Evolutionary conservation across 2,797 vertebrate species (phyloP).

Genomic region (Acrossocheilus fasciatus): DNA sequence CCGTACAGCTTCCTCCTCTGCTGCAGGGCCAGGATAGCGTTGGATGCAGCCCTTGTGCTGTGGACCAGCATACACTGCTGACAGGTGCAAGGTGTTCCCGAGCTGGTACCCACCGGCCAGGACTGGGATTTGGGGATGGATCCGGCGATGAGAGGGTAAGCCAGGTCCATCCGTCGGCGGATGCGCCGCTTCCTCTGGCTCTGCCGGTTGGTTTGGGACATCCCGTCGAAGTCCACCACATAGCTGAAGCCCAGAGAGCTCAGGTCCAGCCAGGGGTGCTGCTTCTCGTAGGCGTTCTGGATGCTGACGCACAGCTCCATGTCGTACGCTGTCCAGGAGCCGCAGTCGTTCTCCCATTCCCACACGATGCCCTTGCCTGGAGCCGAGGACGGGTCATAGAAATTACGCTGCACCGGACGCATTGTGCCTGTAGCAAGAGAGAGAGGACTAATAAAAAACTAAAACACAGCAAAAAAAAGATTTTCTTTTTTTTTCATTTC

Average conservation of each 20-base stretch:
- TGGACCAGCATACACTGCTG: constrained; percentile 94
- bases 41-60: constrained; percentile 92
- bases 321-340: constrained; percentile 94
- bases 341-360: constrained; percentile 96
- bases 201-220: constrained; percentile 96
- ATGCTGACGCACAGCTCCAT: constrained; percentile 98
- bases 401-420: constrained; percentile 93
- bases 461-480: background rate
- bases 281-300: constrained; percentile 98
- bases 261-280: constrained; percentile 97
- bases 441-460: background rate
- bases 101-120: constrained; percentile 92
- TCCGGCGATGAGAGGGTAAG: constrained; percentile 94
- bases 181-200: constrained; percentile 91
- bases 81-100: constrained; percentile 90
- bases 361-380: constrained; percentile 96
- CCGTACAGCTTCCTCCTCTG: constrained; percentile 82
- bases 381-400: constrained; percentile 94
- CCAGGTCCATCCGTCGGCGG: constrained; percentile 93
- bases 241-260: constrained; percentile 97
- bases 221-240: constrained; percentile 95
- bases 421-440: constrained; percentile 85
- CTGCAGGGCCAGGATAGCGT: constrained; percentile 92
- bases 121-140: constrained; percentile 97
- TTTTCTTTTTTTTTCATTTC: no score